A percentile compares a stretch with the other conserved stretches of the same genome.
phyloP scores from a whole-genome alignment of 2,797 vertebrate genomes.

The Aulostomus chinensis region DNA sequence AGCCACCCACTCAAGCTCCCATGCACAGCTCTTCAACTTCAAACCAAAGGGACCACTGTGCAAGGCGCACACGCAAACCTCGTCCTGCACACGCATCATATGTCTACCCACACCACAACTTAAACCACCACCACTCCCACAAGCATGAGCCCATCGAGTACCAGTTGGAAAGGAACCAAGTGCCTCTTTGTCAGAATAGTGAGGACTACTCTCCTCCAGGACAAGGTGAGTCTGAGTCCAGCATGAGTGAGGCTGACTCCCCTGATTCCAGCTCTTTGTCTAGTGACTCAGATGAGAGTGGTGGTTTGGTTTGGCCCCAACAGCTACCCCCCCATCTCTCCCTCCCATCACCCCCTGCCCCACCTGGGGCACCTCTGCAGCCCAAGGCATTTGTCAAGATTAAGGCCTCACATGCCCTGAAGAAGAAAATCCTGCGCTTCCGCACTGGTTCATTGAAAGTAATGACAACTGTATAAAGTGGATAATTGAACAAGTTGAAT shows the following conservation, averaged over 20 bases:
- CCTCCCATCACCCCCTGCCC: constrained; percentile 56
- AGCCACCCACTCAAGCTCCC: constrained; percentile 28
- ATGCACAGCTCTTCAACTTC: constrained; percentile 18
- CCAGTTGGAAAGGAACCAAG: constrained; percentile 60
- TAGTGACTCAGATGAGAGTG: constrained; percentile 87
- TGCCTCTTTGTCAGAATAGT: constrained; percentile 49
- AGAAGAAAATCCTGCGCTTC: constrained; percentile 95
- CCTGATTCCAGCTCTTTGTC: constrained; percentile 83
- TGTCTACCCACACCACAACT: constrained; percentile 45
- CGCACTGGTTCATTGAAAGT: constrained; percentile 92
- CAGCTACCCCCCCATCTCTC: constrained; percentile 83
- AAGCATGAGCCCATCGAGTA: constrained; percentile 59
- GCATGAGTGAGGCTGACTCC: constrained; percentile 84
- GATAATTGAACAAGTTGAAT: no score
- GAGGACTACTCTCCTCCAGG: constrained; percentile 52
- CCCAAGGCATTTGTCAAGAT: constrained; percentile 91
- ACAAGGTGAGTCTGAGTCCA: constrained; percentile 84
- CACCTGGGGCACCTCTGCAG: constrained; percentile 49
- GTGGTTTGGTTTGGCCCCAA: constrained; percentile 88
- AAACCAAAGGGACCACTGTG: constrained; percentile 45
- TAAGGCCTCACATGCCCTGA: constrained; percentile 94
- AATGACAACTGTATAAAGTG: constrained; percentile 94
- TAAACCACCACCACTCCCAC: constrained; percentile 36
- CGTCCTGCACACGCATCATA: constrained; percentile 47
- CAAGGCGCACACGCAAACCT: constrained; percentile 55